Conservation (phyloP, 2,797 vertebrate species). For the Hyperoplus lanceolatus region DNA sequence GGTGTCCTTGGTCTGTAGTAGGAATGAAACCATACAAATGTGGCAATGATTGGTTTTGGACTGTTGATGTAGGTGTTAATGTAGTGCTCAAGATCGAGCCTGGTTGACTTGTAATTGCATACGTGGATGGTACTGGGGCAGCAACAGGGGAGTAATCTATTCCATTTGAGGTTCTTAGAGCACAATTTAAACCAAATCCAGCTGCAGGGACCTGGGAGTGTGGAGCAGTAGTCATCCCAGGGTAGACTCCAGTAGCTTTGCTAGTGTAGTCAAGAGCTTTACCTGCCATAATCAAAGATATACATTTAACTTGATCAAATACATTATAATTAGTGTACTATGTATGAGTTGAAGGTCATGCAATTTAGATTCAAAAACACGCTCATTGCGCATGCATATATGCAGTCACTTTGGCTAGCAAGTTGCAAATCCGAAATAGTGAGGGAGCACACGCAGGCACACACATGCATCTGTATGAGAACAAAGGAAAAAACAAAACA, state of each 20-base stretch:
- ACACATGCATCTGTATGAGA: slow-evolving; percentile 94
- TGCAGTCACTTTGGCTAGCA: slow-evolving; percentile 89
- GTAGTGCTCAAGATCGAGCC: slow-evolving; percentile 93
- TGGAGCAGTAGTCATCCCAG: slow-evolving; percentile 88
- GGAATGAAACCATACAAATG: slow-evolving; percentile 91
- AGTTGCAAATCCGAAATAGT: slow-evolving; percentile 91
- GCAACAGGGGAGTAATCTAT: slow-evolving; percentile 96
- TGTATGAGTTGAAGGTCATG: slow-evolving; percentile 78
- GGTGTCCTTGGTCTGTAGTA: slow-evolving; percentile 86
- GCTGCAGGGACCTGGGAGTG: slow-evolving; percentile 90
- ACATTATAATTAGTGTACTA: slow-evolving; percentile 21
- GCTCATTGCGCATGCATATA: slow-evolving; percentile 89
- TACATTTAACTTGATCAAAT: slow-evolving; percentile 75
- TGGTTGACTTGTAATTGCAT: slow-evolving; percentile 97
- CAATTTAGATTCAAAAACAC: slow-evolving; percentile 81
- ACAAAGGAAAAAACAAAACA: slow-evolving; percentile 79
- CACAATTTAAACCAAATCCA: slow-evolving; percentile 89
- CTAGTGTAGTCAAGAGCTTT: slow-evolving; percentile 97
- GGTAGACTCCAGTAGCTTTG: slow-evolving; percentile 91
- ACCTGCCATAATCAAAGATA: slow-evolving; percentile 91
- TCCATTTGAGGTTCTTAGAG: slow-evolving; percentile 93
- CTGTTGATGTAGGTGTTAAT: slow-evolving; percentile 77
- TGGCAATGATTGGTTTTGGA: slow-evolving; percentile 88
- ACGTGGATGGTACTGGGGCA: slow-evolving; percentile 92
- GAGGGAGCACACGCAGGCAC: slow-evolving; percentile 95